Evolutionary conservation across 2,888 invertebrate species (phyloP).

Genomic region (Hypomecis punctinalis): DNA sequence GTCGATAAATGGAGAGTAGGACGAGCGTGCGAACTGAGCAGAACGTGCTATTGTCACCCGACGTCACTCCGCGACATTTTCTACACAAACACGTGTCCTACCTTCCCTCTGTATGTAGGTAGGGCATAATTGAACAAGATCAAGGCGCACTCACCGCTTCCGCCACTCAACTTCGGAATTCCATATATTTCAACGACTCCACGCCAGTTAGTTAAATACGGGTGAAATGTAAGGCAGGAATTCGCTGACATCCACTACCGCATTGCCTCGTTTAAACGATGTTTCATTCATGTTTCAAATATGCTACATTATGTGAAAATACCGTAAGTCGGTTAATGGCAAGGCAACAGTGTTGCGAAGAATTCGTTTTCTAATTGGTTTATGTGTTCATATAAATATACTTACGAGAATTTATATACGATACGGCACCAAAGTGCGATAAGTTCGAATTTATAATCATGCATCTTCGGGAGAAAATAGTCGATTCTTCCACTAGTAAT

Average conservation of each 20-base stretch:
- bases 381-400: slow-evolving; percentile 2
- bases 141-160: slow-evolving; percentile 75
- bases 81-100: slow-evolving; percentile 52
- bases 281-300: slow-evolving; percentile 38
- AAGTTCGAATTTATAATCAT: neutral
- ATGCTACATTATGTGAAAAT: slow-evolving; percentile 15
- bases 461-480: neutral
- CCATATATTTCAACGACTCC: slow-evolving; percentile 46
- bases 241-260: slow-evolving; percentile 41
- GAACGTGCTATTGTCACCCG: slow-evolving; percentile 72
- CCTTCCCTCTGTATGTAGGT: slow-evolving; percentile 21
- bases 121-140: slow-evolving; percentile 64
- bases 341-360: slow-evolving; percentile 4
- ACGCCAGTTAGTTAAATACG: slow-evolving; percentile 40
- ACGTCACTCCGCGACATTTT: slow-evolving; percentile 68
- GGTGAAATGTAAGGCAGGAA: slow-evolving; percentile 40
- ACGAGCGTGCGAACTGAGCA: slow-evolving; percentile 80
- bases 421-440: neutral
- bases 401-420: neutral
- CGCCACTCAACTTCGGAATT: slow-evolving; percentile 72
- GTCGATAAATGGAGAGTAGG: slow-evolving; percentile 77
- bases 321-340: slow-evolving; percentile 16
- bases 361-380: slow-evolving; percentile 17
- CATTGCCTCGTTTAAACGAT: slow-evolving; percentile 38
- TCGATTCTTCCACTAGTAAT: neutral